phyloP scores from a whole-genome alignment of 2,797 vertebrate species.

The Enteromius treurensis region DNA sequence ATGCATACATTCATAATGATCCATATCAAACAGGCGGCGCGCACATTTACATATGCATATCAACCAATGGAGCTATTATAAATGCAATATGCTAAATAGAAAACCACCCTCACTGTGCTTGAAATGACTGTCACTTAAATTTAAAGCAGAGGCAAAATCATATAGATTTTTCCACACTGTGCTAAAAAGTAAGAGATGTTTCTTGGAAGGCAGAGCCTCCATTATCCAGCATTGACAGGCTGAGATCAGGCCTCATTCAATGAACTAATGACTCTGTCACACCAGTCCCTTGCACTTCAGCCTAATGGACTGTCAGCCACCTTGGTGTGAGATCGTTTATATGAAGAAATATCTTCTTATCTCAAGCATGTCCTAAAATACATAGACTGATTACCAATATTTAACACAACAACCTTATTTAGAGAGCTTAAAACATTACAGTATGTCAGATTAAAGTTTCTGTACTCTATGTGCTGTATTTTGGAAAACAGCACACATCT shows the following conservation, averaged over 20 bases:
- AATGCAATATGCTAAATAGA: conserved; percentile 35
- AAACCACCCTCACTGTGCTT: conserved; percentile 9
- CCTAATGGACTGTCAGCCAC: conserved; percentile 63
- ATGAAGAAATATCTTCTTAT: conserved; percentile 63
- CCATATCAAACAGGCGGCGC: conserved; percentile 13
- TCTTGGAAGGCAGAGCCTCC: conserved; percentile 53
- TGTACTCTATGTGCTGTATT: background rate
- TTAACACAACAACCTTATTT: conserved; percentile 21
- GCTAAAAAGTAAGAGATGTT: conserved; percentile 54
- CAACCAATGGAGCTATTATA: conserved; percentile 11
- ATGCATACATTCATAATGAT: conserved; percentile 37
- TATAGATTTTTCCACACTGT: conserved; percentile 34
- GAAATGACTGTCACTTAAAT: conserved; percentile 39
- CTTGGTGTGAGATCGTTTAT: conserved; percentile 58
- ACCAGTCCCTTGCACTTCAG: conserved; percentile 57
- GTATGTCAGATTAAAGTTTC: background rate
- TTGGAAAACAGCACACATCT: background rate
- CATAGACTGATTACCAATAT: conserved; percentile 53
- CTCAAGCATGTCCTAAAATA: conserved; percentile 56
- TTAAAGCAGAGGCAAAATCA: conserved; percentile 7
- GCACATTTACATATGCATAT: conserved; percentile 49
- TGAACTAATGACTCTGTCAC: conserved; percentile 63
- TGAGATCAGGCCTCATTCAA: conserved; percentile 62
- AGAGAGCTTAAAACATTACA: background rate
- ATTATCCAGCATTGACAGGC: conserved; percentile 63